Conservation (phyloP, 2,888 invertebrate genomes). For the Dilophus febrilis region DNA sequence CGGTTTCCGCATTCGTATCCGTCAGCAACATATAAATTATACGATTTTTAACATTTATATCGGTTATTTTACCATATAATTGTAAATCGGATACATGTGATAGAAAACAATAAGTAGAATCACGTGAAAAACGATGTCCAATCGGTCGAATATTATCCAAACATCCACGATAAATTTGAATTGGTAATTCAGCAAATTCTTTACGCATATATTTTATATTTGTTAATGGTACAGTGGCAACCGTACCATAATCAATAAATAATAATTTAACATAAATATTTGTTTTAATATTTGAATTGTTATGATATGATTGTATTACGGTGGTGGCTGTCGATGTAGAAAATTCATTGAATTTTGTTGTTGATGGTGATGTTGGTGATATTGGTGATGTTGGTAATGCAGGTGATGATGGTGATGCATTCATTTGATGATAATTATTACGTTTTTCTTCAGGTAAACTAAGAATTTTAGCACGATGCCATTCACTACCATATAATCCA, state of each 20-base stretch:
- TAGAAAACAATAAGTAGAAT: not conserved
- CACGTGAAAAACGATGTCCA: conserved; percentile 2
- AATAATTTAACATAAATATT: conserved; percentile 18
- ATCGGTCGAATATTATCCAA: conserved; percentile 19
- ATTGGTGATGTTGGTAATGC: no score
- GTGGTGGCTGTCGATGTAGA: no score
- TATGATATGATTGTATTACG: no score
- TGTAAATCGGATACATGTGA: not conserved
- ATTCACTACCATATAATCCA: conserved; percentile 12
- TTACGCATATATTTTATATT: conserved; percentile 18
- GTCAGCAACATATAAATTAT: conserved; percentile 18
- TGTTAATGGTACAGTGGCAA: conserved; percentile 14
- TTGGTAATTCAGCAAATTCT: conserved; percentile 17
- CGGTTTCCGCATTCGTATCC: conserved; percentile 15
- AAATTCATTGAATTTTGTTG: no score
- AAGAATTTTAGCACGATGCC: conserved; percentile 22
- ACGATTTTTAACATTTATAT: conserved; percentile 14
- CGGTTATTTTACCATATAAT: not conserved
- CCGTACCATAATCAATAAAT: conserved; percentile 22
- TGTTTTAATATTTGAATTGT: no score
- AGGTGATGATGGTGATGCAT: no score
- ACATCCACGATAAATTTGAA: conserved; percentile 18
- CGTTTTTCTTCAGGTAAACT: no score
- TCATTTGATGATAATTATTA: no score
- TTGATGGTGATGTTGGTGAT: no score